phyloP scores from a whole-genome alignment of 2,888 invertebrate species.

The Chaitophorus viminalis region DNA sequence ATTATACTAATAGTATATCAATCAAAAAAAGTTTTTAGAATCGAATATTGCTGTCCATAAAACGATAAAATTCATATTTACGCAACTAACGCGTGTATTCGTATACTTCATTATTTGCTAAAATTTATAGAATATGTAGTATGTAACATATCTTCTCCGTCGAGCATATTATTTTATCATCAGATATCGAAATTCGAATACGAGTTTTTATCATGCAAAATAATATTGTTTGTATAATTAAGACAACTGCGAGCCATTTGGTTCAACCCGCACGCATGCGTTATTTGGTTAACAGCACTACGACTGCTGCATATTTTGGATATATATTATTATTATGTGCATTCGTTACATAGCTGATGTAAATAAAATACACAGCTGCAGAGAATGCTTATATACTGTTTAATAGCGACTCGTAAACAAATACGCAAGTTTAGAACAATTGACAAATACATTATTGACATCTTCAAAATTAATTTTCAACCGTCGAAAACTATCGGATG shows the following conservation, averaged over 20 bases:
- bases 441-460: background rate
- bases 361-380: background rate
- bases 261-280: background rate
- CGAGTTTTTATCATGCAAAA: background rate
- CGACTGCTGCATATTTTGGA: too few species aligned
- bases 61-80: background rate
- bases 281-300: background rate
- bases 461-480: background rate
- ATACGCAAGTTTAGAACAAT: background rate
- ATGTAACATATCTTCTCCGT: background rate
- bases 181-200: background rate
- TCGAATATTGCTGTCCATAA: background rate
- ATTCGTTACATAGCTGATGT: background rate
- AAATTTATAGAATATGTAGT: background rate
- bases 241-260: background rate
- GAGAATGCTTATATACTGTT: background rate
- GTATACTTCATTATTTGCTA: background rate
- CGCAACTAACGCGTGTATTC: background rate
- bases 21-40: background rate
- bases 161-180: background rate
- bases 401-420: background rate
- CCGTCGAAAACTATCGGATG: background rate
- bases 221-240: background rate
- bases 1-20: background rate
- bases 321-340: too few species aligned